Conservation (phyloP, 2,888 invertebrate species). For the Polydesmus complanatus region DNA sequence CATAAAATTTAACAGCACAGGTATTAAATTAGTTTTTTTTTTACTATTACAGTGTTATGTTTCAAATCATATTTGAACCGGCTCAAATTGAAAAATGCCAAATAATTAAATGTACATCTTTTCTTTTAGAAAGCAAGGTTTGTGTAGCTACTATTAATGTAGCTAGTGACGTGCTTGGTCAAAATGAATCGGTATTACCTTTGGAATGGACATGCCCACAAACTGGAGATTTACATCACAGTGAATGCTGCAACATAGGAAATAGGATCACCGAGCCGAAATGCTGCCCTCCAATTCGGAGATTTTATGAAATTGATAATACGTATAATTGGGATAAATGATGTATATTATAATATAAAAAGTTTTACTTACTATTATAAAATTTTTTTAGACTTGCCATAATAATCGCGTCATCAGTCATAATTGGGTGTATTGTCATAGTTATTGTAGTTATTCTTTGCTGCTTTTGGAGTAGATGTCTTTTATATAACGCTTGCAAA, state of each 20-base stretch:
- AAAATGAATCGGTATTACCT: too few relatives aligned
- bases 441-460: constrained; percentile 28
- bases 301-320: constrained; percentile 16
- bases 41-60: too few relatives aligned
- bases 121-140: too few relatives aligned
- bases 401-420: constrained; percentile 27
- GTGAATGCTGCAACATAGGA: constrained; percentile 11
- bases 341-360: not conserved
- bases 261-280: not conserved
- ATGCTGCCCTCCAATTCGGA: constrained; percentile 9
- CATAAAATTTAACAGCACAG: too few relatives aligned
- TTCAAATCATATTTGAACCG: too few relatives aligned
- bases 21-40: too few relatives aligned
- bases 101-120: too few relatives aligned
- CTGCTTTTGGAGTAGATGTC: constrained; percentile 33
- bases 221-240: not conserved
- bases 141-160: too few relatives aligned
- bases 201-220: not conserved
- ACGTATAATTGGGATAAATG: constrained; percentile 4
- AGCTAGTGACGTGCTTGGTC: too few relatives aligned
- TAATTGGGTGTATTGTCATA: constrained; percentile 24
- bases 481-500: constrained; percentile 29
- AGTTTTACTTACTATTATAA: not conserved
- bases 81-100: too few relatives aligned
- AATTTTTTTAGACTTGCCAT: constrained; percentile 26